Evolutionary conservation across 2,888 invertebrate genomes (phyloP), one percentile per base, ranked within the genome.

Genomic region (Rhagium mordax): DNA sequence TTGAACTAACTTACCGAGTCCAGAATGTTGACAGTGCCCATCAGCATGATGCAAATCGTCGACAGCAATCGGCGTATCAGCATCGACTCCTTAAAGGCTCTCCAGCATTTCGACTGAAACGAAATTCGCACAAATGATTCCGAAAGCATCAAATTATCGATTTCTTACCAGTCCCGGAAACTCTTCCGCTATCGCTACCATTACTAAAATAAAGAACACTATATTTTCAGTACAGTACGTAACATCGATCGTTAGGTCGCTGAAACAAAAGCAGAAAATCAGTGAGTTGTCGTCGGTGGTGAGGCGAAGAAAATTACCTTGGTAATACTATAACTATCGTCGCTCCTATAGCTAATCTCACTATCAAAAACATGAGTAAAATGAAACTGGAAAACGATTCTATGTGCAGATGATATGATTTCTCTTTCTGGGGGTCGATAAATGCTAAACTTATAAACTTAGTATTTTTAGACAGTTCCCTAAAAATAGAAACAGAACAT

Each of bases 311-410:
- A 53, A 29, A 70, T 70, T 83, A 91, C 91, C 89, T 88, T 27
- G 92, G 92, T 74, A 92, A 84, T 73, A 92, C 89, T 79, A 91
- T 85, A 71, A 89, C 88, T 78, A 91, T 90, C 59, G 91, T 90
- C 18, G 89, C 77, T 27, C 88, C 88, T 80, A 89, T 88, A 49
- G 89, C 89, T 70, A 91, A 84, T 83, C 92, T 90, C 49, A 92
- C 92, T 75, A 93, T 83, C n/a, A 93, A 88, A 67, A 92, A 92
- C 60, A 92, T 92, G 70, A 92, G 86, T 53, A 93, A 84, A 0
- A 93, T 93, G 21, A 93, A 86, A 16, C 92, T 92, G 16, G 93
- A 92, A 81, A 91, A 92, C 0, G 92, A 91, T 82, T 93, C 93
- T 20, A 92, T 90, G 78, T 92, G 91, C 29, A 89, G 88, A 64